Evolutionary conservation across 2,113 vertebrate genomes (phyloP).

Genomic region (Nothocercus julius): DNA sequence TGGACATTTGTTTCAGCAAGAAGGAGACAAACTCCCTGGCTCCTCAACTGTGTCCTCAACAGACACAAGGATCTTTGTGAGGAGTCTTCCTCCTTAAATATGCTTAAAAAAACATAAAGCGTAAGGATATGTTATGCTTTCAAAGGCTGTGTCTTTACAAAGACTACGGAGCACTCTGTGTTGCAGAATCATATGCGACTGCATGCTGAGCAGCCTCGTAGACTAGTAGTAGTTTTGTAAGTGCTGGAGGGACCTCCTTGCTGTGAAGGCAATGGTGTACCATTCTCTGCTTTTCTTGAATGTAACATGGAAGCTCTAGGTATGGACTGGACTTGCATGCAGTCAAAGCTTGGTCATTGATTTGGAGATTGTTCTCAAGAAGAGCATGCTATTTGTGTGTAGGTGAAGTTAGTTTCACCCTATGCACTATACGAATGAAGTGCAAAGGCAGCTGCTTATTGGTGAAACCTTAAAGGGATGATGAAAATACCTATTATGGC

Average conservation of each 20-base stretch:
- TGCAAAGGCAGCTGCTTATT: neutral
- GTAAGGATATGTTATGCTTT: neutral
- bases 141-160: neutral
- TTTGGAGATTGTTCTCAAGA: neutral
- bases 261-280: neutral
- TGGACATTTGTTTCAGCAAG: neutral
- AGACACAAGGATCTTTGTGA: neutral
- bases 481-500: neutral
- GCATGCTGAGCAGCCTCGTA: neutral
- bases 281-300: accelerated
- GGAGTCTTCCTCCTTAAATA: neutral
- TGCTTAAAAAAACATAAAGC: neutral
- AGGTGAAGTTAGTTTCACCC: neutral
- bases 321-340: neutral
- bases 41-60: neutral
- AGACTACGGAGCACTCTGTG: accelerated
- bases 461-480: neutral
- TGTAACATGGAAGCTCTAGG: neutral
- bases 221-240: neutral
- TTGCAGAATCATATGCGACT: neutral
- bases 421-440: neutral
- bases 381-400: neutral
- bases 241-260: neutral
- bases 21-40: neutral
- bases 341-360: neutral